Percentiles rank a stretch among this genome's conserved stretches.
These are phyloP conservation scores for Micropterix aruncella DNA, from an alignment of 2,888 invertebrate genomes.

Conservation along the genomic window DNA sequence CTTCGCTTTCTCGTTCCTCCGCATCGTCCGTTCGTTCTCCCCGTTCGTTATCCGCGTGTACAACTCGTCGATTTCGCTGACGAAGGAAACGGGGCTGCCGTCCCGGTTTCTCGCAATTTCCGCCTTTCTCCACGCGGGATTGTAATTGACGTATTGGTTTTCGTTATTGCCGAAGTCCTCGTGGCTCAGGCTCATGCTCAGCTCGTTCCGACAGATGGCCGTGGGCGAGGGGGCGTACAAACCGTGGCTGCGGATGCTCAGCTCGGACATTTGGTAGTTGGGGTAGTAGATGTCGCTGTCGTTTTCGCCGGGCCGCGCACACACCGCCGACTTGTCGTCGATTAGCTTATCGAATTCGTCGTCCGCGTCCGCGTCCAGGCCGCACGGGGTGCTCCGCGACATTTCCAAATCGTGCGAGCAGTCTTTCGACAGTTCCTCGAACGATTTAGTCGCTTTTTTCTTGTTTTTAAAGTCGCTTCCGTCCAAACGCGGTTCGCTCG, in stretches of 20 bases:
- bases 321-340: background rate
- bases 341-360: background rate
- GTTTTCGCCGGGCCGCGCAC: constrained; percentile 20
- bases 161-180: constrained; percentile 35
- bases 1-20: constrained; percentile 20
- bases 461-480: constrained; percentile 17
- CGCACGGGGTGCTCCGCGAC: constrained; percentile 22
- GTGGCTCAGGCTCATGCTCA: constrained; percentile 27
- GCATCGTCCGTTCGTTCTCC: constrained; percentile 20
- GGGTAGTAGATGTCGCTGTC: constrained; percentile 47
- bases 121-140: constrained; percentile 37
- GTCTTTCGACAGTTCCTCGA: constrained; percentile 31
- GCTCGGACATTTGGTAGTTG: constrained; percentile 48
- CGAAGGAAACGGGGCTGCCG: constrained; percentile 27
- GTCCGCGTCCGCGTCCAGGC: constrained; percentile 20
- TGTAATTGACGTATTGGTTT: constrained; percentile 41
- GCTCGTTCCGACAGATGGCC: constrained; percentile 35
- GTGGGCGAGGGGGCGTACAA: constrained; percentile 46
- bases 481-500: constrained; percentile 21
- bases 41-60: constrained; percentile 52
- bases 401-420: constrained; percentile 23
- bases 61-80: constrained; percentile 50
- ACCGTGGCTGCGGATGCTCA: constrained; percentile 48
- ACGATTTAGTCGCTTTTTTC: background rate
- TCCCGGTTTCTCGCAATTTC: constrained; percentile 32